phyloP scores from a whole-genome alignment of 1,140 invertebrate species.

The Orchesella cincta region DNA sequence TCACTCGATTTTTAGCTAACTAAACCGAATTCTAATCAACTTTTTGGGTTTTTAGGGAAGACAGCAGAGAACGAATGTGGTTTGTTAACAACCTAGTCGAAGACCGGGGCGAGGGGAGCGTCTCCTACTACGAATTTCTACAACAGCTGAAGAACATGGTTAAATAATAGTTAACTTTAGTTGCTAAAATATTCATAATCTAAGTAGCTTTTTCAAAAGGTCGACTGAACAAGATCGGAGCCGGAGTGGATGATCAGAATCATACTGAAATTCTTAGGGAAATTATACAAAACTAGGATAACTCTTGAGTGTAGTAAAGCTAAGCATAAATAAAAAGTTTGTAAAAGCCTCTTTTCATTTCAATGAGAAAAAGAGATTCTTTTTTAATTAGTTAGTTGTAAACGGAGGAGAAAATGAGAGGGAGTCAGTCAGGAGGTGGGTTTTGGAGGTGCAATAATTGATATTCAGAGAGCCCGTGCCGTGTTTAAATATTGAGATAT shows the following conservation, averaged over 20 bases:
- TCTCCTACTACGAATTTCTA: constrained; percentile 97
- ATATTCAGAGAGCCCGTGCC: no score
- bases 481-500: no score
- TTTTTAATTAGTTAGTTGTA: no score
- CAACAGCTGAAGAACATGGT: constrained; percentile 91
- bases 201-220: background rate
- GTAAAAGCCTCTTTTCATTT: no score
- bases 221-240: background rate
- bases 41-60: constrained; percentile 71
- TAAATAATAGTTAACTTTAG: constrained; percentile 67
- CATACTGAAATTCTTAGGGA: background rate
- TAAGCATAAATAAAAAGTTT: background rate
- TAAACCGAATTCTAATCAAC: background rate
- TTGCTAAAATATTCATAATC: no score
- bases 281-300: background rate
- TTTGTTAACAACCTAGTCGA: constrained; percentile 91
- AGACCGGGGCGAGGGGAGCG: constrained; percentile 87
- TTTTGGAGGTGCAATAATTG: background rate
- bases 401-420: no score
- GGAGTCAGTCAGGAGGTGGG: background rate
- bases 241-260: background rate
- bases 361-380: no score
- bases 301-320: background rate
- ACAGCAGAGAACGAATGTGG: constrained; percentile 74
- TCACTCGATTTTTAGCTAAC: no score